A percentile compares a stretch with the other conserved stretches of the same genome.
Conservation (phyloP, 1,140 invertebrate genomes). For the Zeugodacus cucurbitae region DNA sequence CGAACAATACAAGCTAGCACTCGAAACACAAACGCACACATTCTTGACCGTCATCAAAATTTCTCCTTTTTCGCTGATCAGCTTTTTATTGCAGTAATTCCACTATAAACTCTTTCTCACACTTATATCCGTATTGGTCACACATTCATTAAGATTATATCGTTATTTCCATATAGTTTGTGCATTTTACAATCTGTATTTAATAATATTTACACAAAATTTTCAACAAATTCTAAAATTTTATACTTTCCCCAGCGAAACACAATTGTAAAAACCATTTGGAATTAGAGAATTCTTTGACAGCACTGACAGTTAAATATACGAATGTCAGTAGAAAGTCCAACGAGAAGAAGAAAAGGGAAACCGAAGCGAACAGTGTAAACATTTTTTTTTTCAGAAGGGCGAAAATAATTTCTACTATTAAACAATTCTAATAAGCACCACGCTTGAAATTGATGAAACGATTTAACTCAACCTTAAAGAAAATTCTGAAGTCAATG, state of each 20-base stretch:
- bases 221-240: not conserved
- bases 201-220: conserved; percentile 4
- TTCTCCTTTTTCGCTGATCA: not conserved
- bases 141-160: not conserved
- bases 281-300: not conserved
- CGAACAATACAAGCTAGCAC: not conserved
- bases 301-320: conserved; percentile 5
- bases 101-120: not conserved
- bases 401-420: not conserved
- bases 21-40: not conserved
- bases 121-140: not conserved
- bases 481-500: not conserved
- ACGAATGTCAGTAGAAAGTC: not conserved
- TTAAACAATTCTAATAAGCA: too few species aligned
- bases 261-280: not conserved
- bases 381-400: not conserved
- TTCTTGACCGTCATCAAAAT: conserved; percentile 23
- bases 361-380: not conserved
- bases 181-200: not conserved
- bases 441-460: too few species aligned
- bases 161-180: not conserved
- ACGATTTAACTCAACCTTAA: too few species aligned
- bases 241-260: not conserved
- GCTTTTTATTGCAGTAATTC: not conserved
- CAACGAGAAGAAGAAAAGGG: not conserved